phyloP scores from a whole-genome alignment of 2,797 vertebrate species.

The Urophycis tenuis region DNA sequence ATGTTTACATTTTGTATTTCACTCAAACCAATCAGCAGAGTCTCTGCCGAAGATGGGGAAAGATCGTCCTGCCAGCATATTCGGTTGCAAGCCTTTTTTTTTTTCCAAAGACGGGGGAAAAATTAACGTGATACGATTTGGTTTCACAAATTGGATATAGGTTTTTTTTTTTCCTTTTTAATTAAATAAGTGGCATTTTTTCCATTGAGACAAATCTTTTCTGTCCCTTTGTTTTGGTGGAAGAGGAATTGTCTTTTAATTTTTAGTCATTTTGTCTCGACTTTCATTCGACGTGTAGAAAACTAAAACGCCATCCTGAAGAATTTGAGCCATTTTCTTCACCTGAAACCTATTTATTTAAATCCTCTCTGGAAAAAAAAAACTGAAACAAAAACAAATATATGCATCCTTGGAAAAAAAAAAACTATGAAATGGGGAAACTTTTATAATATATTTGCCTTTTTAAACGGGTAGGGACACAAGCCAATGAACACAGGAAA shows the following conservation, averaged over 20 bases:
- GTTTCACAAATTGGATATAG: conserved; percentile 81
- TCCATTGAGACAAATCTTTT: conserved; percentile 83
- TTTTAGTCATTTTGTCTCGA: conserved; percentile 30
- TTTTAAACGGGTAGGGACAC: conserved; percentile 73
- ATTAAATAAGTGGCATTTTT: conserved; percentile 81
- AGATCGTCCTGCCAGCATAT: conserved; percentile 78
- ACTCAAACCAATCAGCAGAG: conserved; percentile 89
- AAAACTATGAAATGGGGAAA: conserved; percentile 35
- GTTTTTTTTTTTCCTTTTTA: conserved; percentile 78
- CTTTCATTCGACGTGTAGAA: conserved; percentile 31
- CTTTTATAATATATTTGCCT: conserved; percentile 65
- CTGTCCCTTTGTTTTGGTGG: conserved; percentile 79
- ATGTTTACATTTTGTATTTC: conserved; percentile 98
- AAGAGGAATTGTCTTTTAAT: conserved; percentile 63
- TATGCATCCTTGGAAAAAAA: conserved; percentile 66
- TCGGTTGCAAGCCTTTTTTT: conserved; percentile 75
- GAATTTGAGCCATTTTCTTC: conserved; percentile 59
- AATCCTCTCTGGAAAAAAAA: conserved; percentile 69
- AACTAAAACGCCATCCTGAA: conserved; percentile 16
- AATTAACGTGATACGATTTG: conserved; percentile 81
- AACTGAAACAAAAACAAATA: conserved; percentile 34
- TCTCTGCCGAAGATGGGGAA: conserved; percentile 81
- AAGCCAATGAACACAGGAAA: conserved; percentile 74
- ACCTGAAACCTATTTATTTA: conserved; percentile 83
- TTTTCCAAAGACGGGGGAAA: conserved; percentile 73